Base-by-base conservation (phyloP, 37 sponge, comb jelly and placozoan species). In the Diacarnus erythraeanus region DNA sequence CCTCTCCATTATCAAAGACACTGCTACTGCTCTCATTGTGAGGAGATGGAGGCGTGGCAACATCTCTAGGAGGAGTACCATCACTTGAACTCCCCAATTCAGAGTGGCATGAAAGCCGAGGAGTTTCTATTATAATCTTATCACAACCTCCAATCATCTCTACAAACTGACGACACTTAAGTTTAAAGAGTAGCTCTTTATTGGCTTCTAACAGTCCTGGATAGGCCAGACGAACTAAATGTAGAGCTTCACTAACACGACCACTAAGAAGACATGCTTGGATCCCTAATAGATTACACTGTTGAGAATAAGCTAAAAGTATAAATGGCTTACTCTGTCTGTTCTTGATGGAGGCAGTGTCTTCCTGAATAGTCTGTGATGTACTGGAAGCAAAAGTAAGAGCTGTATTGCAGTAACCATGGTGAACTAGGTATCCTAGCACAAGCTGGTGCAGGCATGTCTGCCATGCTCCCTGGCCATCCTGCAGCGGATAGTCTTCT, bases 361-460 rank as follows among this genome's bases (percentile, higher is more conserved):
- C 77, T 69, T 98, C 99, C 6, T 80, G 64, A 37, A 94, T 74
- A 18, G 60, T 57, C 59, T 91, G 97, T 42, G 84, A 85, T 42
- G 97, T 96, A 38, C 78, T 79, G 57, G 56, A 74, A 30, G 99
- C 87, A 37, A 98, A 98, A 38, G 67, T 84, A 59, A 88, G 93
- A 0, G 95, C 97, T 2, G 93, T 94, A 9, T 37, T 64, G 51
- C 87, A 81, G 87, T 94, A 96, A 22, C 99, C 97, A 86, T 96
- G 95, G 57, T 96, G 97, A 17, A 96, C 92, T 61, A 98, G 77
- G 83, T 98, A 98, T n/a, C 85, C 89, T 56, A 95, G 89, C 38
- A 98, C 95, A 54, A 98, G 33, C 67, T 86, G 86, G 57, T 94
- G 92, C 22, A 94, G 59, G 22, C 70, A 57, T 2, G 93, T 40